phyloP scores from a whole-genome alignment of 2,888 invertebrate species.

The Apeira syringaria region DNA sequence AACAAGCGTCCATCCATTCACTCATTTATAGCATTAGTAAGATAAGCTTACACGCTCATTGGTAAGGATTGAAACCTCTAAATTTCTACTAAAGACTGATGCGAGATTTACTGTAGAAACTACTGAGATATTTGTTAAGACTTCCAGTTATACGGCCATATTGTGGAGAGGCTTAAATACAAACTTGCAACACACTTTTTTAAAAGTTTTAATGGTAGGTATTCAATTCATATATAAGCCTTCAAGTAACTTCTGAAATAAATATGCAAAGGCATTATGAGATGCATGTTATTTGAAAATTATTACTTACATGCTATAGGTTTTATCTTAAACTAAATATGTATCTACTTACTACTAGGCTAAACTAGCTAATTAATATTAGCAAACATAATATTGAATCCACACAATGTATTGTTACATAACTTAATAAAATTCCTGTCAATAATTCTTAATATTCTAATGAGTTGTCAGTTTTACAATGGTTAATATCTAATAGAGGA shows the following conservation, averaged over 20 bases:
- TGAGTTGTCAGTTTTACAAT: slow-evolving; percentile 60
- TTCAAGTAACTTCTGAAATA: slow-evolving; percentile 17
- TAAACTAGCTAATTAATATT: slow-evolving; percentile 71
- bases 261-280: slow-evolving; percentile 21
- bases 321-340: slow-evolving; percentile 72
- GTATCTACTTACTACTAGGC: slow-evolving; percentile 52
- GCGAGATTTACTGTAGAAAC: too few relatives aligned
- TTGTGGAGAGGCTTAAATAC: too few relatives aligned
- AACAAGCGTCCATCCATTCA: too few relatives aligned
- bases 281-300: slow-evolving; percentile 68
- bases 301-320: slow-evolving; percentile 78
- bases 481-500: slow-evolving; percentile 57
- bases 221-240: slow-evolving; percentile 13
- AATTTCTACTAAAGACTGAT: too few relatives aligned
- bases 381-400: slow-evolving; percentile 76
- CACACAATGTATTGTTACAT: slow-evolving; percentile 66
- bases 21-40: too few relatives aligned
- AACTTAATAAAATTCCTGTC: slow-evolving; percentile 49
- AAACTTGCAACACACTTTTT: slow-evolving; percentile 11
- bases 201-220: slow-evolving; percentile 17
- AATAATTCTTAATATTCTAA: slow-evolving; percentile 45
- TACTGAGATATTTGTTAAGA: too few relatives aligned
- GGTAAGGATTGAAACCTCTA: too few relatives aligned
- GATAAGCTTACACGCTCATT: too few relatives aligned
- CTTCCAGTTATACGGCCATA: too few relatives aligned